Evolutionary conservation across 2,888 invertebrate species (phyloP).

Genomic region (Subacronicta megacephala): DNA sequence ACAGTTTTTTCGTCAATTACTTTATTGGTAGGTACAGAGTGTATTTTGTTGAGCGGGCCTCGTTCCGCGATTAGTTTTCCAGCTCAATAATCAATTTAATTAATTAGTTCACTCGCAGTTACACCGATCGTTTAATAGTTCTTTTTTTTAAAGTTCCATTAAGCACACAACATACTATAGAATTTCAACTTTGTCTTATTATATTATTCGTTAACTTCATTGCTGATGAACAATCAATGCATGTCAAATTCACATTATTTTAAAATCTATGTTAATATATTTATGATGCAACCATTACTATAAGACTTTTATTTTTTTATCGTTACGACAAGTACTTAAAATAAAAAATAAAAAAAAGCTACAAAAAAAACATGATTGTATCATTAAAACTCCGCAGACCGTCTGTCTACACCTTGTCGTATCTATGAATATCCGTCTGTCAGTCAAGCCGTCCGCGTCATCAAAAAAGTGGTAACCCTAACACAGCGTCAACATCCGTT

Average conservation of each 20-base stretch:
- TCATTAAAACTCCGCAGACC: slow-evolving; percentile 15
- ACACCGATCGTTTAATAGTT: slow-evolving; percentile 20
- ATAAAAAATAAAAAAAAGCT: too few relatives aligned
- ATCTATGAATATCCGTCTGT: slow-evolving; percentile 23
- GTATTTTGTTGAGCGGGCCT: slow-evolving; percentile 41
- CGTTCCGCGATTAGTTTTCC: slow-evolving; percentile 51
- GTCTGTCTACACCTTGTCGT: slow-evolving; percentile 16
- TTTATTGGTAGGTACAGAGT: slow-evolving; percentile 43
- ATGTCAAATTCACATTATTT: too few relatives aligned
- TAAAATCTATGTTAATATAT: too few relatives aligned
- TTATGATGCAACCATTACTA: too few relatives aligned
- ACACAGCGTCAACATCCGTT: slow-evolving; percentile 68
- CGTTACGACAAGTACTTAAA: too few relatives aligned
- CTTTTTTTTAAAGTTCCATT: slow-evolving; percentile 6
- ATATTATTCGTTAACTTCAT: too few relatives aligned
- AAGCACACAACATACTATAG: neutral
- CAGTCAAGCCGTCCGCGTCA: slow-evolving; percentile 33
- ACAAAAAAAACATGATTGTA: neutral
- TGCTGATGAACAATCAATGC: too few relatives aligned
- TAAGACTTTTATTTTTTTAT: too few relatives aligned
- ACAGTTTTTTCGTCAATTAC: slow-evolving; percentile 62
- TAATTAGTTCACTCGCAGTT: slow-evolving; percentile 37
- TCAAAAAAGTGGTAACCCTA: slow-evolving; percentile 65
- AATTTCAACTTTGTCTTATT: too few relatives aligned
- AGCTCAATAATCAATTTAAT: slow-evolving; percentile 44